Evolutionary conservation across 2,888 invertebrate species (phyloP), one percentile per base, ranked within the genome.

Genomic region (Melolontha melolontha): DNA sequence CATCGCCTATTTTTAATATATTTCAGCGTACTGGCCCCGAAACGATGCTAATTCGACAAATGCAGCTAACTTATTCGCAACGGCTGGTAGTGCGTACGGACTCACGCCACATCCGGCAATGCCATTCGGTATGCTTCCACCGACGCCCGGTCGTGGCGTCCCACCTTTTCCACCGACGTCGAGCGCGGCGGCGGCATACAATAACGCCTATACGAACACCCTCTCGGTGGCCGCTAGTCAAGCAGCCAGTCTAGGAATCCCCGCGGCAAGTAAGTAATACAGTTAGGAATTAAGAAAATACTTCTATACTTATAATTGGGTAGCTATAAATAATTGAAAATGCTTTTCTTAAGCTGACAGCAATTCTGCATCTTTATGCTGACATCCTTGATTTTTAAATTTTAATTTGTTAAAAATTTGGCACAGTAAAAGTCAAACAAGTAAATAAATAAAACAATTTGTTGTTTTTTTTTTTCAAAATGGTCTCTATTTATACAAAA

Each of bases 191-290:
- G 81, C 82, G 54, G 81, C 80, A 63, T 80, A 82, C 75, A 82
- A 76, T 73, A 80, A 80, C 73, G 82, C 82, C 71, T 88, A 88
- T 76, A 90, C 90, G 74, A 89, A 89, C 75, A 92, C 93, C 66
- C 88, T 94, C 79, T 92, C 93, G 74, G 93, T 93, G 75, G 93
- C 93, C 62, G 94, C 93, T 74, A 93, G 92, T 81, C 94, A 94
- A 84, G 94, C 94, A 42, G 93, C 93, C 64, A 92, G 92, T 79
- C 86, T 94, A 77, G 93, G 93, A 73, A 86, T 93, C 78, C 91
- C 92, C 68, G 90, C 90, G 71, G 90, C 91, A 78, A 91, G 91
- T 91, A 74, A 87, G 88, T 86, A 57, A 41, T 8, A 55, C 10
- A 29, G 14, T 22, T n/a, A 22, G 1, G 22, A 22, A 22, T 22